These are phyloP conservation scores for Oryzias melastigma DNA, from an alignment of 2,113 vertebrate species.

Conservation along the genomic window DNA sequence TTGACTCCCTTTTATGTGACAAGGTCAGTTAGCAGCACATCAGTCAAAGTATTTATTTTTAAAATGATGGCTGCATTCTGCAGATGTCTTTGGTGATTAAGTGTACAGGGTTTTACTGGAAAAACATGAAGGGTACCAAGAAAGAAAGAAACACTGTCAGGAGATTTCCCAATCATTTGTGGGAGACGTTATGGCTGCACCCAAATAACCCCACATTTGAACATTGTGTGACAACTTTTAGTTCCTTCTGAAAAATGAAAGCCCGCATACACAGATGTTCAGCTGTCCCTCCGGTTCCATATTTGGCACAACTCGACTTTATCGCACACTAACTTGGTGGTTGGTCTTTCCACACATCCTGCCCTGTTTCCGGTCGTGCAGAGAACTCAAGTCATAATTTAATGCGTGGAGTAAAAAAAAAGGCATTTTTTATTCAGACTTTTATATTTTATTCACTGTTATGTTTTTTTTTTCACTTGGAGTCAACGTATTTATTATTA, in stretches of 20 bases:
- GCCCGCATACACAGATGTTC: not conserved
- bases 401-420: constrained; percentile 19
- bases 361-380: constrained; percentile 58
- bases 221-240: constrained; percentile 7
- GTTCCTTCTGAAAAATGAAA: constrained; percentile 15
- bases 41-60: too few species aligned
- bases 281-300: constrained; percentile 7
- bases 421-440: not conserved
- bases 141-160: not conserved
- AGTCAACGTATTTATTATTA: too few species aligned
- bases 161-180: not conserved
- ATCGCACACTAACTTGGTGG: constrained; percentile 36
- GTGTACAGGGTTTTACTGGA: too few species aligned
- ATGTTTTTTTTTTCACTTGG: too few species aligned
- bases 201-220: constrained; percentile 18
- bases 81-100: too few species aligned
- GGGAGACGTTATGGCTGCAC: not conserved
- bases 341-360: constrained; percentile 33
- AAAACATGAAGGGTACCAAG: not conserved
- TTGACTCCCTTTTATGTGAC: too few species aligned
- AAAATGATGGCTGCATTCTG: too few species aligned
- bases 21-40: too few species aligned
- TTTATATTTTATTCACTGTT: too few species aligned
- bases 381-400: constrained; percentile 29
- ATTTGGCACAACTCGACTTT: constrained; percentile 32